Evolutionary conservation across 2,888 invertebrate genomes (phyloP).

Genomic region (Drosophila formosana): DNA sequence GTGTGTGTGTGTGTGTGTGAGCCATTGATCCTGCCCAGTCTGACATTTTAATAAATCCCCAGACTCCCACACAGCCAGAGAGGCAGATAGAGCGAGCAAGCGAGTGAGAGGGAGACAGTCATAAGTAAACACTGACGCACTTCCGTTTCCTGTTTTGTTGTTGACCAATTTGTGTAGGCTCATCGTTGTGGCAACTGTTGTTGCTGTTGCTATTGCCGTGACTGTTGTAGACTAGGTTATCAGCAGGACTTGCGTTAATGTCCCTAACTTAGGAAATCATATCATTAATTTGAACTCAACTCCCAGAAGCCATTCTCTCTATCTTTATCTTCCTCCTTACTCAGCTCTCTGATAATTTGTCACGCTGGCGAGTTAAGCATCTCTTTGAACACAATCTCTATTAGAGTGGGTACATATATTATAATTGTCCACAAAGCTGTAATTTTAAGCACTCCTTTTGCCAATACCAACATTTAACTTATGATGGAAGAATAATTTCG

Average conservation of each 20-base stretch:
- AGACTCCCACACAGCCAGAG: conserved; percentile 16
- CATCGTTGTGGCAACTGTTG: conserved; percentile 28
- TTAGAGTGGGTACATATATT: conserved; percentile 24
- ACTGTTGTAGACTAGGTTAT: conserved; percentile 23
- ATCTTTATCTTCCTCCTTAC: background rate
- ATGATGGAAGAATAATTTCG: too few species aligned
- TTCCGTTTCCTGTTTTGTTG: conserved; percentile 68
- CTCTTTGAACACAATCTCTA: conserved; percentile 29
- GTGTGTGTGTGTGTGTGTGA: conserved; percentile 34
- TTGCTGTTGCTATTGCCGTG: conserved; percentile 21
- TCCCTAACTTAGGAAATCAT: conserved; percentile 71
- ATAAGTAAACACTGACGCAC: conserved; percentile 59
- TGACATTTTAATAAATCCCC: conserved; percentile 75
- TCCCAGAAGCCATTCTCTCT: background rate
- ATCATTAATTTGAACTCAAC: conserved; percentile 73
- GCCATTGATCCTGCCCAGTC: conserved; percentile 68
- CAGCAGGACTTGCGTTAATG: conserved; percentile 59
- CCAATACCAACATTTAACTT: background rate
- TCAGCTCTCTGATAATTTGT: conserved; percentile 50
- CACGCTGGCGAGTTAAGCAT: conserved; percentile 32
- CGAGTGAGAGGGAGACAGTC: conserved; percentile 21
- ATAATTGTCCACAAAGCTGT: conserved; percentile 57
- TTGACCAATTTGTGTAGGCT: conserved; percentile 37
- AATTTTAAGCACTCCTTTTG: conserved; percentile 1
- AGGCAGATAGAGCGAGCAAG: background rate